These are phyloP conservation scores for Hydroisotoma schaefferi DNA, from an alignment of 2,888 invertebrate genomes.

Conservation along the genomic window DNA sequence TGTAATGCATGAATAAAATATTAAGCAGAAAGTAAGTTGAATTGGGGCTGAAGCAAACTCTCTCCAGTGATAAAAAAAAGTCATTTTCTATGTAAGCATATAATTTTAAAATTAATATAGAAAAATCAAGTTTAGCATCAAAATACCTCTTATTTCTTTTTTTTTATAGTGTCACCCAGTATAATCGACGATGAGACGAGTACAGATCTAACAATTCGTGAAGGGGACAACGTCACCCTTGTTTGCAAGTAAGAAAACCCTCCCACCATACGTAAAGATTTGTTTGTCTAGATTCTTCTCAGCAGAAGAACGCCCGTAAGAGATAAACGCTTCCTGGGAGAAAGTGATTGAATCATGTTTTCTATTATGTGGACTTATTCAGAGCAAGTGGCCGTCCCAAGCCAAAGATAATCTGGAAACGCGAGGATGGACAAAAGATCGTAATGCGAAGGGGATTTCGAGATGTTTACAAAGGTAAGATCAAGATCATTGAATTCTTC, in stretches of 20 bases:
- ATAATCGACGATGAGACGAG: conserved; percentile 58
- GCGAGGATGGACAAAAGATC: conserved; percentile 60
- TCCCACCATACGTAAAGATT: too few relatives aligned
- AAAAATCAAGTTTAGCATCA: too few relatives aligned
- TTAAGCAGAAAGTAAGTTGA: too few relatives aligned
- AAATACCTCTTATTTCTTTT: too few relatives aligned
- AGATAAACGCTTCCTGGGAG: not conserved
- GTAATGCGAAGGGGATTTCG: conserved; percentile 53
- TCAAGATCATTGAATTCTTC: conserved; percentile 5
- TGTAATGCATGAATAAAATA: too few relatives aligned
- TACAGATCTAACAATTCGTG: conserved; percentile 68
- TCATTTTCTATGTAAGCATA: too few relatives aligned
- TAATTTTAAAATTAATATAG: too few relatives aligned
- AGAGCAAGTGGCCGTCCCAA: conserved; percentile 31
- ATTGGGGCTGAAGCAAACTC: too few relatives aligned
- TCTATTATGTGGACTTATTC: not conserved
- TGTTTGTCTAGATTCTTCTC: not conserved
- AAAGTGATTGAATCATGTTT: not conserved
- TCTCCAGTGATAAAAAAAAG: too few relatives aligned
- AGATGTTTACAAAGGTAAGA: conserved; percentile 55
- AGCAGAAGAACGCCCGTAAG: not conserved
- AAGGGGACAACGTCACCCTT: conserved; percentile 70
- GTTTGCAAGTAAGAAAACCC: conserved; percentile 58
- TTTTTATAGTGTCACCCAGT: conserved; percentile 63
- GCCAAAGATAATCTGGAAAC: conserved; percentile 49